A percentile compares a stretch with the other conserved stretches of the same genome.
Conservation (phyloP, 2,113 vertebrate genomes). For the Phoenicopterus ruber region DNA sequence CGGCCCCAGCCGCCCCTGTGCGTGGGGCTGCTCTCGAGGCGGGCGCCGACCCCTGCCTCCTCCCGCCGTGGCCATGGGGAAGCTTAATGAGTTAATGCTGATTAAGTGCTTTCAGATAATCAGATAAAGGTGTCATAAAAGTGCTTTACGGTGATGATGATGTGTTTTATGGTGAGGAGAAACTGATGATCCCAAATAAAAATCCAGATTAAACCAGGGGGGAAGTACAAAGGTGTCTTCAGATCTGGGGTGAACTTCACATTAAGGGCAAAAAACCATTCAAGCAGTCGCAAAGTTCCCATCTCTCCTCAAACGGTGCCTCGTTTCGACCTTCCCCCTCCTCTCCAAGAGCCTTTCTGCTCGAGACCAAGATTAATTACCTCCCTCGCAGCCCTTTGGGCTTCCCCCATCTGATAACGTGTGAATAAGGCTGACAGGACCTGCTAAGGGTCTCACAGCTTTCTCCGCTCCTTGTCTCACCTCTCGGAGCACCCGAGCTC, state of each 20-base stretch:
- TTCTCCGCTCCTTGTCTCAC: not conserved
- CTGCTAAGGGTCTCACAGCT: conserved; percentile 60
- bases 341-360: conserved; percentile 16
- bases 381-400: conserved; percentile 42
- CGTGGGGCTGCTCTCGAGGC: not conserved
- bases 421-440: conserved; percentile 68
- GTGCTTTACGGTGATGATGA: conserved; percentile 33
- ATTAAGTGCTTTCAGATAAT: conserved; percentile 59
- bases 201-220: not conserved
- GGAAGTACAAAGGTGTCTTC: conserved; percentile 5
- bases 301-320: not conserved
- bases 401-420: conserved; percentile 69
- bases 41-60: not conserved
- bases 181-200: conserved; percentile 62
- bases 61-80: not conserved
- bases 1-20: not conserved
- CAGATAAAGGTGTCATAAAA: conserved; percentile 62
- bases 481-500: not conserved
- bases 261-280: not conserved
- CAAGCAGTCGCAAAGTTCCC: not conserved
- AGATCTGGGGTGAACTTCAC: not conserved
- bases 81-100: conserved; percentile 62
- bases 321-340: not conserved
- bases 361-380: conserved; percentile 62
- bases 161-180: conserved; percentile 59